These are phyloP conservation scores for Dromaius novaehollandiae DNA, from an alignment of 2,113 vertebrate genomes.

Conservation along the genomic window DNA sequence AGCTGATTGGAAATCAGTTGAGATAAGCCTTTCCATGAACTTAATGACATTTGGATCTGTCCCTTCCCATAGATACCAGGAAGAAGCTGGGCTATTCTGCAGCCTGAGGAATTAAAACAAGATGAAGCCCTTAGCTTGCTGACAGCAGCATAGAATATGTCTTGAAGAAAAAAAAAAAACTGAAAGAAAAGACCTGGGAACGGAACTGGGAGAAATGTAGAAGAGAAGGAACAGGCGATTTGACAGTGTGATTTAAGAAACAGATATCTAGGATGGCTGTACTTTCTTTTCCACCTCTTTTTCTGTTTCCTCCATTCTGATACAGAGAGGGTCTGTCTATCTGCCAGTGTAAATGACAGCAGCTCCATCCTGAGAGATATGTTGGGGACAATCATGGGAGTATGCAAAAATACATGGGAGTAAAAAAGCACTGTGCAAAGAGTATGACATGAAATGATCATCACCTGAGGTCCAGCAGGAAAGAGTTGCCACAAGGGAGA, in stretches of 20 bases:
- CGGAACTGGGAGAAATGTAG: background rate
- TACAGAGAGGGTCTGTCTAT: background rate
- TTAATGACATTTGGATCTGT: background rate
- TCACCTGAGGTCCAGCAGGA: background rate
- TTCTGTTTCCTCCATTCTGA: background rate
- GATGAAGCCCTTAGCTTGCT: background rate
- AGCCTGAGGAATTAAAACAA: background rate
- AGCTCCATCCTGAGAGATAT: background rate
- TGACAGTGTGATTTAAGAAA: background rate
- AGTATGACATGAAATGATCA: too few species aligned
- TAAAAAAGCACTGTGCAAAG: background rate
- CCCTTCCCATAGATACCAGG: background rate
- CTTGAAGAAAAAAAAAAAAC: background rate
- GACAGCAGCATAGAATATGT: background rate
- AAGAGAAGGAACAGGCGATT: background rate
- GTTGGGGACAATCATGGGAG: background rate
- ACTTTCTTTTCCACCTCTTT: background rate
- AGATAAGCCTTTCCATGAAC: background rate
- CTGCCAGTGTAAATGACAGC: background rate
- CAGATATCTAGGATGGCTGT: background rate
- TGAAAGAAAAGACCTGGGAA: background rate
- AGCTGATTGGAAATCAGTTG: background rate
- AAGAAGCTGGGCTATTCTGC: background rate
- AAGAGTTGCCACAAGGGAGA: background rate
- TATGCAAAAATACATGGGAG: background rate